Evolutionary conservation across 1,140 invertebrate genomes (phyloP), one percentile per base, ranked within the genome.

Genomic region (Habropoda laboriosa): DNA sequence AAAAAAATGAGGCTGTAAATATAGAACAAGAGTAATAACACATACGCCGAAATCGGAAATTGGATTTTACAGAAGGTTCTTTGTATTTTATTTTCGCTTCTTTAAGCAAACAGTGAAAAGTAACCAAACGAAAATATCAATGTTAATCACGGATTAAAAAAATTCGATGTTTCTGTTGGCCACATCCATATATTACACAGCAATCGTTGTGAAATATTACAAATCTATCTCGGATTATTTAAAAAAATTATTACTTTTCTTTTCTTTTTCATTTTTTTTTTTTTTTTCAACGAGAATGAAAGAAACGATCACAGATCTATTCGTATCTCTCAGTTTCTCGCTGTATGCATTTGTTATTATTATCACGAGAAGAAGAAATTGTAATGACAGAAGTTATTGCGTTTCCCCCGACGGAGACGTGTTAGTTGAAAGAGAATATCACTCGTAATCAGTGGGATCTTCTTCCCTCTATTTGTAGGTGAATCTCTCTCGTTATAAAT

Each of bases 271-370:
- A n/a, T 18, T 13, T 35, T 24, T n/a, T 67, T 12, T 68, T 49
- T 24, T 49, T 51, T 68, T 51, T 74, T 42, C 10, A 27, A 40
- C 13, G 45, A 27, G 3, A 53, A 30, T 30, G 64, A 68, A 68
- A 45, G 66, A 49, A 78, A 78, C 66, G 53, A 78, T 78, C 75
- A 60, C 67, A 78, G 75, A 70, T 71, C 42, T 57, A 60, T 71
- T 27, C 45, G 10, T 32, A 47, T 47, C 64, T 27, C 16, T 2
- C 42, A 30, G 58, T 58, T 47, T 16, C 32, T 47, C 40, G 16
- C 18, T 71, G 0, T 8, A 49, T 47, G 13, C 24, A 58, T 16
- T 35, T 47, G 16, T 47, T 57, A 71, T n/a, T n/a, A n/a, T n/a
- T 49, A 71, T 55, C 53, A 24, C 42, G 18, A 32, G 18, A 42